Percentiles rank a stretch among this genome's conserved stretches.
Conservation (phyloP, 2,797 vertebrate genomes). For the Chiloscyllium punctatum region DNA sequence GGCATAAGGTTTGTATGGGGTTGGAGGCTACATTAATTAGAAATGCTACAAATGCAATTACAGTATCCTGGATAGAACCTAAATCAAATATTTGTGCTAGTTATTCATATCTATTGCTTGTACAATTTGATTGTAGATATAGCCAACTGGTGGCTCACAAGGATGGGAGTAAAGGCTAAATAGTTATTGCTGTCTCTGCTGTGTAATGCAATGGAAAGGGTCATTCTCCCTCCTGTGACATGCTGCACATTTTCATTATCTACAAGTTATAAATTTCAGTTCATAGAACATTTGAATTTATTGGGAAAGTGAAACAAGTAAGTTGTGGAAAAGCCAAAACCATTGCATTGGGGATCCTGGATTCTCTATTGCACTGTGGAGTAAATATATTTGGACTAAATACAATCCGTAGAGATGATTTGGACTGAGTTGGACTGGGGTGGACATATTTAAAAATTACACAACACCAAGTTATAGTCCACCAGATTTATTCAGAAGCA, state of each 20-base stretch:
- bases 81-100: background rate
- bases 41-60: background rate
- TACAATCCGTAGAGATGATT: background rate
- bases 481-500: too few species aligned
- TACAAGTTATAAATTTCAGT: background rate
- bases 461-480: too few species aligned
- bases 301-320: background rate
- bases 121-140: background rate
- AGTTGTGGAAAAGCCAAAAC: background rate
- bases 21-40: background rate
- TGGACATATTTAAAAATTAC: too few species aligned
- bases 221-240: background rate
- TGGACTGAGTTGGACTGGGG: too few species aligned
- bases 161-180: too few species aligned
- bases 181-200: background rate
- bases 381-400: background rate
- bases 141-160: background rate
- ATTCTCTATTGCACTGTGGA: background rate
- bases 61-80: background rate
- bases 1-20: background rate
- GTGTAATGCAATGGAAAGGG: background rate
- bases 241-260: background rate
- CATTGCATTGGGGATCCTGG: background rate
- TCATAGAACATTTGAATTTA: background rate
- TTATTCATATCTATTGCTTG: background rate